These are phyloP conservation scores for Lophura nycthemera DNA, from an alignment of 2,113 vertebrate genomes.

Conservation along the genomic window DNA sequence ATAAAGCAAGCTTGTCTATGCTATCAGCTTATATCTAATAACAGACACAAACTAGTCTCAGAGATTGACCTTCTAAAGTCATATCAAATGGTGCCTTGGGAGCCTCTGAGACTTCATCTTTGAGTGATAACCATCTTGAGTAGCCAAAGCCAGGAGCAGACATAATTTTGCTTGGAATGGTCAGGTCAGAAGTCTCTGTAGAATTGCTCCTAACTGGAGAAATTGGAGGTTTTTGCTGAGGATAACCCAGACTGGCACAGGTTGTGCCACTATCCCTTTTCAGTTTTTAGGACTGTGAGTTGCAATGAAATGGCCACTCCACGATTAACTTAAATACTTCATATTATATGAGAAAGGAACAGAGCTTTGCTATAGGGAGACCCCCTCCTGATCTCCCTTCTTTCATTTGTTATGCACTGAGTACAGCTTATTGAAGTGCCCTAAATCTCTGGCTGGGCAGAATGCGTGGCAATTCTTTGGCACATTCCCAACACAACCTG, in stretches of 20 bases:
- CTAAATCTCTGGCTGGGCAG: background rate
- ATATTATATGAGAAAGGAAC: background rate
- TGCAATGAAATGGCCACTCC: background rate
- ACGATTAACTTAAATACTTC: background rate
- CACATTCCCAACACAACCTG: background rate
- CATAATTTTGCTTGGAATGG: background rate
- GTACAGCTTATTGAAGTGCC: background rate
- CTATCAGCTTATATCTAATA: background rate
- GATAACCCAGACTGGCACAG: background rate
- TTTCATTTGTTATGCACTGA: background rate
- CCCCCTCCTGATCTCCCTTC: accelerated
- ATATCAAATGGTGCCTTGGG: background rate
- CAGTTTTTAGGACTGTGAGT: background rate
- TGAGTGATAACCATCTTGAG: background rate
- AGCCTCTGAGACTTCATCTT: background rate
- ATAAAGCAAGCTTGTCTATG: background rate
- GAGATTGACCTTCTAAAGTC: background rate
- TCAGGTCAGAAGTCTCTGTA: background rate
- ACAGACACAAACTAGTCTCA: background rate
- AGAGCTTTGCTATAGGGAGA: background rate
- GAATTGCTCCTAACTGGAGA: background rate
- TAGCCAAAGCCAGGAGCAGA: background rate
- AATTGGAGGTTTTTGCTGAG: background rate
- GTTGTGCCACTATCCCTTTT: background rate
- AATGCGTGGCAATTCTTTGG: background rate